Percentiles rank a stretch among this genome's conserved stretches.
phyloP scores from a whole-genome alignment of 1,140 invertebrate genomes.

The Carposina sasakii region DNA sequence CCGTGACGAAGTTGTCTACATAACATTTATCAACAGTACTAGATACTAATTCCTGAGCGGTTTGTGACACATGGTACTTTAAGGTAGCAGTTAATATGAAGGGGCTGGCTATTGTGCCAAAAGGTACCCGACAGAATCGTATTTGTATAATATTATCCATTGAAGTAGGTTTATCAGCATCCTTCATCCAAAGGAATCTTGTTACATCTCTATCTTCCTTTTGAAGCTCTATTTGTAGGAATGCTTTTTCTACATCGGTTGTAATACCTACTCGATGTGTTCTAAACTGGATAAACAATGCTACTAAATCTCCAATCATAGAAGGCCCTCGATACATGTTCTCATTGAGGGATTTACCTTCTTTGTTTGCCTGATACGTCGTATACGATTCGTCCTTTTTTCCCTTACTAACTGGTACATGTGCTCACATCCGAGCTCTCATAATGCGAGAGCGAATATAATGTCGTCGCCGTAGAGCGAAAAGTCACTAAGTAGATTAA shows the following conservation, averaged over 20 bases:
- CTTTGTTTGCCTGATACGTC: no score
- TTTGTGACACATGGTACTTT: conserved; percentile 14
- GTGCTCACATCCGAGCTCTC: no score
- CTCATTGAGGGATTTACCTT: no score
- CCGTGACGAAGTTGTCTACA: conserved; percentile 25
- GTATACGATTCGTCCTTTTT: no score
- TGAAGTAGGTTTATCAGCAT: conserved; percentile 7
- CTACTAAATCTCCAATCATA: background rate
- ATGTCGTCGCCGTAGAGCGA: no score
- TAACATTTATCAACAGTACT: conserved; percentile 18
- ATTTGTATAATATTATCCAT: conserved; percentile 14
- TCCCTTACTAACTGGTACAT: no score
- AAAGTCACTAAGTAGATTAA: no score
- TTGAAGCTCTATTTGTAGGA: conserved; percentile 22
- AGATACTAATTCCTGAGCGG: conserved; percentile 6
- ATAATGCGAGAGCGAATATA: no score
- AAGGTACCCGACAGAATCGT: conserved; percentile 26
- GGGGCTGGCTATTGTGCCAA: conserved; percentile 26
- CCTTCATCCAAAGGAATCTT: conserved; percentile 26
- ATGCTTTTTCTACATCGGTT: conserved; percentile 25
- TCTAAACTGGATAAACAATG: conserved; percentile 14
- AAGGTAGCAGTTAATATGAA: conserved; percentile 24
- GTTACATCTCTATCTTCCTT: conserved; percentile 22
- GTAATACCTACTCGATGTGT: conserved; percentile 18
- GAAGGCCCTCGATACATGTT: background rate